These are phyloP conservation scores for Bufo gargarizans DNA, from an alignment of 2,113 vertebrate species.

Conservation along the genomic window DNA sequence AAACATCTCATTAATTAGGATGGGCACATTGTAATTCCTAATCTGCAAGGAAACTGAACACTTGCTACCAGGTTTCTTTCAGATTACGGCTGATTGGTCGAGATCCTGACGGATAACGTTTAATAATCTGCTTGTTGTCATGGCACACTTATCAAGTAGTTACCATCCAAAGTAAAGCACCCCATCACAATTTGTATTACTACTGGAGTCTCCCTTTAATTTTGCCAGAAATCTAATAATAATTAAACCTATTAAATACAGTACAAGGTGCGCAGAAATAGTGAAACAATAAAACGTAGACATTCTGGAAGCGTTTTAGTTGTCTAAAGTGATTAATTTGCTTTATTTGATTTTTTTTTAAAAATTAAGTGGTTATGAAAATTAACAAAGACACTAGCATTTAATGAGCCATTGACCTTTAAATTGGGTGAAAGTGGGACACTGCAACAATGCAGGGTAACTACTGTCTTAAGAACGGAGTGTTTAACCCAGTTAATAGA, in stretches of 20 bases:
- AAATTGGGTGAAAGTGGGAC: constrained; percentile 43
- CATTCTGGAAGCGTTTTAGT: constrained; percentile 3
- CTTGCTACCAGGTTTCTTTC: too few relatives aligned
- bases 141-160: too few relatives aligned
- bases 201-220: neutral
- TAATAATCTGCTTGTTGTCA: too few relatives aligned
- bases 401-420: constrained; percentile 40
- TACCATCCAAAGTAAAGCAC: neutral
- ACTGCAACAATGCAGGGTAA: constrained; percentile 8
- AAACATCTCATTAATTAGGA: too few relatives aligned
- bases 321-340: constrained; percentile 36
- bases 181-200: neutral
- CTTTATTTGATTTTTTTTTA: too few relatives aligned
- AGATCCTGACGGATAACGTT: too few relatives aligned
- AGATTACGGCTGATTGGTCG: too few relatives aligned
- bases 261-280: neutral
- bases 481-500: constrained; percentile 14
- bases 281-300: neutral
- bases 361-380: constrained; percentile 34
- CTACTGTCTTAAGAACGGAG: constrained; percentile 10
- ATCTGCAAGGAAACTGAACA: too few relatives aligned
- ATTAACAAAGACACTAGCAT: constrained; percentile 23
- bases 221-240: neutral
- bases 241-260: neutral
- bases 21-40: too few relatives aligned